A percentile compares a stretch with the other conserved stretches of the same genome.
Conservation (phyloP, 1,140 invertebrate genomes). For the Geopemphigus sp. region DNA sequence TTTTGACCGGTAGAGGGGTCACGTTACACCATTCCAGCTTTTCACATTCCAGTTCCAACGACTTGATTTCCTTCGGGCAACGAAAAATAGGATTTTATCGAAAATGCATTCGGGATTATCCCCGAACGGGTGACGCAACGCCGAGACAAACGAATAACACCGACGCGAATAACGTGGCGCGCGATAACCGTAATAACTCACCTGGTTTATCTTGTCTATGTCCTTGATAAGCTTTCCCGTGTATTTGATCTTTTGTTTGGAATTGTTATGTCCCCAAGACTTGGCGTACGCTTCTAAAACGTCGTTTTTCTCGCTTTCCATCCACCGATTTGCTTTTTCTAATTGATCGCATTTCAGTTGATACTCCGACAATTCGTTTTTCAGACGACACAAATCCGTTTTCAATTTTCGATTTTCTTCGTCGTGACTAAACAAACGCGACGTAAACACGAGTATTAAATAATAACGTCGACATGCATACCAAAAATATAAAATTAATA, state of each 20-base stretch:
- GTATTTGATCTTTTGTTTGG: slow-evolving; percentile 37
- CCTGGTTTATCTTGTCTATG: slow-evolving; percentile 16
- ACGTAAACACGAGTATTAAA: not conserved
- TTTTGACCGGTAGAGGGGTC: not conserved
- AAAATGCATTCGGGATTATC: no score
- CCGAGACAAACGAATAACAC: no score
- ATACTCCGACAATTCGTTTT: slow-evolving; percentile 33
- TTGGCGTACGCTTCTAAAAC: slow-evolving; percentile 37
- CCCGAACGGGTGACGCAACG: no score
- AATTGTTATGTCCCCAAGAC: slow-evolving; percentile 33
- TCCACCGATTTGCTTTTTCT: not conserved
- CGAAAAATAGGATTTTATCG: not conserved
- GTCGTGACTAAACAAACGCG: not conserved
- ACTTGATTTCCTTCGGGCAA: slow-evolving; percentile 28
- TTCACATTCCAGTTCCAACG: slow-evolving; percentile 23
- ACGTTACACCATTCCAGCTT: not conserved
- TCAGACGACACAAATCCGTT: slow-evolving; percentile 13
- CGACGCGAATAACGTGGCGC: not conserved
- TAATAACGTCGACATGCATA: no score
- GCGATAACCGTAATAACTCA: not conserved
- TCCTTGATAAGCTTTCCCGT: slow-evolving; percentile 32
- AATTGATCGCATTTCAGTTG: slow-evolving; percentile 13
- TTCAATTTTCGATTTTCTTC: slow-evolving; percentile 1
- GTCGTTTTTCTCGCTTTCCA: not conserved
- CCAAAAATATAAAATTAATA: no score